Conservation (phyloP, 2,797 vertebrate species). For the Agapornis canus region DNA sequence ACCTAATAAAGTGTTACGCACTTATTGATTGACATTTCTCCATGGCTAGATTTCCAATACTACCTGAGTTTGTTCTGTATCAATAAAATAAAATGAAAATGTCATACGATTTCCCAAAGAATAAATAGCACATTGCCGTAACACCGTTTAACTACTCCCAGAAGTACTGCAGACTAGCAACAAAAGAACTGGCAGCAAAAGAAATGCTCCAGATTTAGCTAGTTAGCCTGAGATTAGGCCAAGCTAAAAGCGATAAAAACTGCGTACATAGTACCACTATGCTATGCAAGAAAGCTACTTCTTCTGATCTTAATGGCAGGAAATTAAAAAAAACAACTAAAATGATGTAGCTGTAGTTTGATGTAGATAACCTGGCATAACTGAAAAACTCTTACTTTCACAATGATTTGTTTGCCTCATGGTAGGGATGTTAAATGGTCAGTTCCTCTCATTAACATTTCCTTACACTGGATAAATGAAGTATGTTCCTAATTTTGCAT, state of each 20-base stretch:
- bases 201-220: background rate
- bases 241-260: background rate
- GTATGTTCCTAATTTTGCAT: background rate
- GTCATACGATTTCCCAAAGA: conserved; percentile 1
- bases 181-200: background rate
- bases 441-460: background rate
- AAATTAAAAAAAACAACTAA: background rate
- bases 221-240: background rate
- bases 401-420: background rate
- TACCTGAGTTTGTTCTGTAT: conserved; percentile 12
- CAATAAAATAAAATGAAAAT: conserved; percentile 49
- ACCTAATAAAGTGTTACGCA: conserved; percentile 23
- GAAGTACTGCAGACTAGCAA: background rate
- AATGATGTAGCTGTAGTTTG: background rate
- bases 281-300: background rate
- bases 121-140: conserved; percentile 16
- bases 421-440: background rate
- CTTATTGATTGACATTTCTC: conserved; percentile 57
- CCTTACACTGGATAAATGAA: background rate
- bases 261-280: background rate
- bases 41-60: background rate
- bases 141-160: background rate
- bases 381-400: background rate
- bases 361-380: background rate
- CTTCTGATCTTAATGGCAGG: background rate